phyloP scores from a whole-genome alignment of 2,888 invertebrate species.

The Lasioglossum figueresi region DNA sequence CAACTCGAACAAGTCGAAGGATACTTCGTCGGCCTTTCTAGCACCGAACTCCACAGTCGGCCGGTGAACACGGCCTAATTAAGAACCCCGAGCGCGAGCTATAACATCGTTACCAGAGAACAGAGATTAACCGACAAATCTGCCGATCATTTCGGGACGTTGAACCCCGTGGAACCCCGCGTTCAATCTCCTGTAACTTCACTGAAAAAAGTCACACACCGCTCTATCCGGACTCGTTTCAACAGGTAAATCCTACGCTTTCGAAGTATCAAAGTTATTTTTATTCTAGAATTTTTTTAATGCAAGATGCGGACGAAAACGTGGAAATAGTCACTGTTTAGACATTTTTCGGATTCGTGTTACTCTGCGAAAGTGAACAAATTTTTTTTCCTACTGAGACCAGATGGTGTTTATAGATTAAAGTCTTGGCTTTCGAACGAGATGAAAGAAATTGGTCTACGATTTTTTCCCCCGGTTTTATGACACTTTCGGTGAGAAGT shows the following conservation, averaged over 20 bases:
- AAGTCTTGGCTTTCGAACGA: background rate
- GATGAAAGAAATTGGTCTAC: background rate
- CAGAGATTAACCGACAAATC: background rate
- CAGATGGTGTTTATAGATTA: accelerated
- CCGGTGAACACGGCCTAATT: conserved; percentile 1
- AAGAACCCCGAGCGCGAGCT: conserved; percentile 4
- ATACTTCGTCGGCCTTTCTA: background rate
- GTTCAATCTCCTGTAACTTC: background rate
- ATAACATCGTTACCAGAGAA: background rate
- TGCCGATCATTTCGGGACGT: conserved; percentile 3
- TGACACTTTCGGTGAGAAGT: background rate
- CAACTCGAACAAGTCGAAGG: conserved; percentile 67
- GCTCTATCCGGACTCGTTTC: background rate
- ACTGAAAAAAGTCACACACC: background rate
- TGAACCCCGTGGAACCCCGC: background rate
- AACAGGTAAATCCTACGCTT: accelerated
- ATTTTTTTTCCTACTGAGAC: background rate
- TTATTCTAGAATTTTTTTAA: background rate
- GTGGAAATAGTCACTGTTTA: background rate
- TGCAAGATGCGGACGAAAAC: background rate
- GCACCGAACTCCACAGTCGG: background rate
- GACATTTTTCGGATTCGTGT: background rate
- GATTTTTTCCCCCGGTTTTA: background rate
- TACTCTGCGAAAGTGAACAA: background rate
- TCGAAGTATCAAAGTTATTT: accelerated